Conservation (phyloP, 2,113 vertebrate genomes). For the Muscicapa adusta region DNA sequence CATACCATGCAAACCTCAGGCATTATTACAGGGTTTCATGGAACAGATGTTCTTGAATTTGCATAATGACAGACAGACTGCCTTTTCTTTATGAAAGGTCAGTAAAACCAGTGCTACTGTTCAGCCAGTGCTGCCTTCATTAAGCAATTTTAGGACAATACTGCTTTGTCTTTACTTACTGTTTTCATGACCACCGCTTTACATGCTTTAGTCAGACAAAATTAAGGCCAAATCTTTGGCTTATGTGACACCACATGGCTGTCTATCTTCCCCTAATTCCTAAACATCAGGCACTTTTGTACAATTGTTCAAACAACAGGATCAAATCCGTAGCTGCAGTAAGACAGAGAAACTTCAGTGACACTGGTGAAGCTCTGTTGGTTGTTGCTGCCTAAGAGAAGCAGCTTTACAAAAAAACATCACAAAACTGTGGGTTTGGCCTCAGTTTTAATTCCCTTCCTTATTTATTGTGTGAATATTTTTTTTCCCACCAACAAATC, state of each 20-base stretch:
- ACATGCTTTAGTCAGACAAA: neutral
- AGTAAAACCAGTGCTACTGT: slow-evolving; percentile 45
- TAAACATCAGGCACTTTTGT: neutral
- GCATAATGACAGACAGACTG: slow-evolving; percentile 48
- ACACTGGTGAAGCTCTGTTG: neutral
- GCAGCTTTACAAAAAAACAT: neutral
- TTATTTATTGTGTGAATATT: neutral
- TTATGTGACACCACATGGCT: slow-evolving; percentile 9
- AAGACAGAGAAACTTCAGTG: neutral
- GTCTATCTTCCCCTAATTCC: neutral
- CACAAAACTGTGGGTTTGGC: neutral
- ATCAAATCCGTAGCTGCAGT: neutral
- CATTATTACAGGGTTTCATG: slow-evolving; percentile 29
- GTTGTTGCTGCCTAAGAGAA: neutral
- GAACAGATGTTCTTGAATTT: slow-evolving; percentile 56
- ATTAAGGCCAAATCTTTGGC: neutral
- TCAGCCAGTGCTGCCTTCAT: slow-evolving; percentile 10
- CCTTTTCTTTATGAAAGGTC: slow-evolving; percentile 54
- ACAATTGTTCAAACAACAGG: neutral
- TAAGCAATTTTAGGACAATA: slow-evolving; percentile 55
- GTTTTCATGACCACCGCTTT: slow-evolving; percentile 35
- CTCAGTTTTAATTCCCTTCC: neutral
- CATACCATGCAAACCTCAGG: neutral
- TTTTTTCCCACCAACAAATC: neutral
- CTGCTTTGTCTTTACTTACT: slow-evolving; percentile 41